These are phyloP conservation scores for Sympetrum striolatum DNA, from an alignment of 2,888 invertebrate species.

Conservation along the genomic window DNA sequence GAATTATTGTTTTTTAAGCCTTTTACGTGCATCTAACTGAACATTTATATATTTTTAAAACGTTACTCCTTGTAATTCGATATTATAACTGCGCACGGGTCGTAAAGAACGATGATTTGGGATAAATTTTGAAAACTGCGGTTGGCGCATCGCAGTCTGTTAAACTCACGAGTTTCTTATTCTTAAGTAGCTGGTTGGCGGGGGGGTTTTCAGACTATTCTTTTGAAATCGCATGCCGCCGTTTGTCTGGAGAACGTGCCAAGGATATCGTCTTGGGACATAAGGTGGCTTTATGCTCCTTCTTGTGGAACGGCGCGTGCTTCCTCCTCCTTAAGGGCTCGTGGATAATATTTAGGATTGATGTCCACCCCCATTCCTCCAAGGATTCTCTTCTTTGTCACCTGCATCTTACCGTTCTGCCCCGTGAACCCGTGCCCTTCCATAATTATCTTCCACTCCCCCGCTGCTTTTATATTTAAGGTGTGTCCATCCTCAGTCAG, in stretches of 20 bases:
- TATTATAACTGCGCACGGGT: too few relatives aligned
- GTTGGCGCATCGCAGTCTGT: not conserved
- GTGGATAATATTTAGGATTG: not conserved
- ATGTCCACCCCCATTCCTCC: not conserved
- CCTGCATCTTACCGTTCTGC: conserved; percentile 33
- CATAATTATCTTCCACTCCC: not conserved
- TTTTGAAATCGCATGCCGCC: not conserved
- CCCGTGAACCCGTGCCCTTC: not conserved
- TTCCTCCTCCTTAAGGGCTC: not conserved
- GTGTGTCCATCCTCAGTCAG: not conserved
- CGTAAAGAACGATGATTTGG: too few relatives aligned
- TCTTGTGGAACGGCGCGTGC: conserved; percentile 43
- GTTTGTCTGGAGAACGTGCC: conserved; percentile 14
- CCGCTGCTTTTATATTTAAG: not conserved
- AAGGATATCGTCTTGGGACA: not conserved
- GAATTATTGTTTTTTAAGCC: too few relatives aligned
- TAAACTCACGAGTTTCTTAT: not conserved
- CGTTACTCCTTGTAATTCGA: too few relatives aligned
- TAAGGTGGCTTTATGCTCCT: not conserved
- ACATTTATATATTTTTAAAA: too few relatives aligned
- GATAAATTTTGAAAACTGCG: not conserved
- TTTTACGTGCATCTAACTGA: too few relatives aligned
- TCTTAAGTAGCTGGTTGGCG: not conserved
- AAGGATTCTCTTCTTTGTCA: not conserved
- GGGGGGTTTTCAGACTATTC: not conserved